Evolutionary conservation across 2,888 invertebrate genomes (phyloP), one percentile per base, ranked within the genome.

Genomic region (Agrochola lota): DNA sequence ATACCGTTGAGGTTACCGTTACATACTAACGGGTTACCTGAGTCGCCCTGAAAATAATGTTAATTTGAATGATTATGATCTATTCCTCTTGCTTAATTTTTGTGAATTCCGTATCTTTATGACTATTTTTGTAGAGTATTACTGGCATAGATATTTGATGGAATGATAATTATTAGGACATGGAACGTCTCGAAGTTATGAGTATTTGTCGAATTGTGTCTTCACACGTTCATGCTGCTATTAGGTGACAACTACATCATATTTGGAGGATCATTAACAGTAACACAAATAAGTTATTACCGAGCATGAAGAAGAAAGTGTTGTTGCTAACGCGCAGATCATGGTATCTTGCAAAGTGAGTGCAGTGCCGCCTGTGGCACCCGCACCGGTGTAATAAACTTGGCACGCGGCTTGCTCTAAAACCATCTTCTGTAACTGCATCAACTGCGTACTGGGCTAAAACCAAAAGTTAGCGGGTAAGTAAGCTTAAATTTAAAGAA

Each of bases 21-120:
- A 15, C 75, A 80, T 23, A 80, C 69, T 35, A 80, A 69, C 23
- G 80, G 80, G 26, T 80, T 80, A 9, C 80, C 80, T 8, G 20
- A 26, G 12, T 80, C 80, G 1, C 80, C 80, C 79, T 80, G 74
- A 57, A 80, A 80, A 57, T 30, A 67, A 63, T 1, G 12, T 11
- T 35, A 43, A 43, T 46, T n/a, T 15, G 35, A 26, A 59, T 59
- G 7, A 26, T 59, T 15, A 15, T 30, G 26, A 30, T 60, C 8
- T 17, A 8, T 0, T 20, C 20, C 0, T 52, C 20, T 52, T 20
- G 20, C 0, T 60, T n/a, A n/a, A n/a, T 60, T 60, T 60, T 30
- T 30, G 59, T 59, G 6, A n/a, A 17, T 17, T 49, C 49, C 20
- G 7, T 59, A 8, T 26, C 57, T 59, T 7, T 7, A 7, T 7